These are phyloP conservation scores for Hermaeophaga mercurialis DNA, from an alignment of 2,888 invertebrate species.

Conservation along the genomic window DNA sequence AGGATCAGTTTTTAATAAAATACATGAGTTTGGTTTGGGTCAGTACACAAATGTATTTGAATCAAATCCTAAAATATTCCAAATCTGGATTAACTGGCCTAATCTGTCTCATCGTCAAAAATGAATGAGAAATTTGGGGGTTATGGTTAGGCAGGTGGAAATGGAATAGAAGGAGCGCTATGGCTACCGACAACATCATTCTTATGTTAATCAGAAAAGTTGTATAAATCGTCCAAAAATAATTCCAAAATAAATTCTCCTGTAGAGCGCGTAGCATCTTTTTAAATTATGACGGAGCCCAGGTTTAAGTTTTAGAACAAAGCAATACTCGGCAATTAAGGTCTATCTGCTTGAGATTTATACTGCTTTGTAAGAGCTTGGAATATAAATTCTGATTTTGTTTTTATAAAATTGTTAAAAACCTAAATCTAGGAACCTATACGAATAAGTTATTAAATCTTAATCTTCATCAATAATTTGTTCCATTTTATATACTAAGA, in stretches of 20 bases:
- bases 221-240: constrained; percentile 17
- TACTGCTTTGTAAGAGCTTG: too few species aligned
- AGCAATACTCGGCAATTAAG: not conserved
- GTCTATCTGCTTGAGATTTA: not conserved
- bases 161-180: constrained; percentile 26
- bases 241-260: constrained; percentile 3
- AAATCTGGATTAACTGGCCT: not conserved
- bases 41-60: too few species aligned
- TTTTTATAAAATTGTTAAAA: too few species aligned
- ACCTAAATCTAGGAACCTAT: too few species aligned
- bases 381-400: too few species aligned
- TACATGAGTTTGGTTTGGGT: too few species aligned
- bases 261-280: not conserved
- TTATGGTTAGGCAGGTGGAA: constrained; percentile 17
- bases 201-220: constrained; percentile 21
- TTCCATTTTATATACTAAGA: too few species aligned
- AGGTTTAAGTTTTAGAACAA: not conserved
- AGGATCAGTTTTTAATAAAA: too few species aligned
- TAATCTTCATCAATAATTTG: too few species aligned
- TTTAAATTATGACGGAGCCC: not conserved
- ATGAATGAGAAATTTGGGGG: not conserved
- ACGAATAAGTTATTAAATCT: too few species aligned
- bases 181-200: constrained; percentile 9
- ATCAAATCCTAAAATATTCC: too few species aligned
- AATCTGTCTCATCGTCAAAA: not conserved